Conservation (phyloP, 2,797 vertebrate genomes). For the Moxostoma hubbsi region DNA sequence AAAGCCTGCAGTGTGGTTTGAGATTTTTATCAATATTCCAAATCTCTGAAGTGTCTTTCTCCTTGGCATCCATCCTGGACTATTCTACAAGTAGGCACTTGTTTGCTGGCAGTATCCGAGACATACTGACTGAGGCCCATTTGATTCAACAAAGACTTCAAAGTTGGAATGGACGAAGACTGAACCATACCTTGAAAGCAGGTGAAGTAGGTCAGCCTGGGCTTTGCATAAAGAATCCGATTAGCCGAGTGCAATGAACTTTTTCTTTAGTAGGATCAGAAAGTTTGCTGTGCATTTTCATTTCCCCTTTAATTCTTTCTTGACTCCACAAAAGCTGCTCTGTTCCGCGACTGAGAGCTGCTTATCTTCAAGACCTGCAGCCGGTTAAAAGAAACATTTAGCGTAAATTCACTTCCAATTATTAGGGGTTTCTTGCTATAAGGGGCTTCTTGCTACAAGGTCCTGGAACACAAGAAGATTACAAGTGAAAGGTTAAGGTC, state of each 20-base stretch:
- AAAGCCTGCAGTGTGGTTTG: not conserved
- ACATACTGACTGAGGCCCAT: not conserved
- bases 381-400: too few species aligned
- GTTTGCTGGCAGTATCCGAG: constrained; percentile 11
- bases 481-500: constrained; percentile 35
- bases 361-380: constrained; percentile 59
- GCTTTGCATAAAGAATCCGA: not conserved
- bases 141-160: constrained; percentile 5
- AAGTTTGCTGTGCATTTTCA: not conserved
- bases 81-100: constrained; percentile 27
- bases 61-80: not conserved
- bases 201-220: constrained; percentile 5
- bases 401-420: too few species aligned
- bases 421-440: too few species aligned
- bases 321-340: constrained; percentile 57
- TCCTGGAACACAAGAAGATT: constrained; percentile 57
- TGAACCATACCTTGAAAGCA: not conserved
- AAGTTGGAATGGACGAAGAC: not conserved
- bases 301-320: constrained; percentile 63
- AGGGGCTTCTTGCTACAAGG: too few species aligned
- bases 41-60: not conserved
- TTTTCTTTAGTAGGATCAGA: not conserved
- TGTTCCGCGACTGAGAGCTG: constrained; percentile 50
- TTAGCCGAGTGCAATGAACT: not conserved
- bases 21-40: not conserved